These are phyloP conservation scores for Cataglyphis cursor DNA, from an alignment of 2,888 invertebrate genomes.

Conservation along the genomic window DNA sequence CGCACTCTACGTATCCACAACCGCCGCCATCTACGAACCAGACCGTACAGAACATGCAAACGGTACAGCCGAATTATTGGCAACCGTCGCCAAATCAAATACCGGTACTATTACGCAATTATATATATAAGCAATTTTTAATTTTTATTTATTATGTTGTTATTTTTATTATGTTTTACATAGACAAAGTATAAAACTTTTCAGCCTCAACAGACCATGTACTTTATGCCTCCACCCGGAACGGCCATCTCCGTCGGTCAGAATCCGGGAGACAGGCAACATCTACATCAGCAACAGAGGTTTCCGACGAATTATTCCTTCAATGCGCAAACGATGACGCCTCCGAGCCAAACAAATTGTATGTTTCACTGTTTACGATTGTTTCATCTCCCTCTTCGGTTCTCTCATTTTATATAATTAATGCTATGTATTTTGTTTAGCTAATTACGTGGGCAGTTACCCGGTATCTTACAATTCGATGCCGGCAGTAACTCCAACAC, in stretches of 20 bases:
- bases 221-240: slow-evolving; percentile 84
- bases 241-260: slow-evolving; percentile 82
- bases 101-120: too few relatives aligned
- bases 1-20: slow-evolving; percentile 80
- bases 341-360: slow-evolving; percentile 83
- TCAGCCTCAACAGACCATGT: slow-evolving; percentile 85
- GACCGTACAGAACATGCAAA: slow-evolving; percentile 74
- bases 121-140: not conserved
- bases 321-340: slow-evolving; percentile 83
- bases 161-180: not conserved
- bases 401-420: not conserved
- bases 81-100: slow-evolving; percentile 83
- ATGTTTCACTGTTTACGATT: slow-evolving; percentile 44
- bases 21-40: slow-evolving; percentile 79
- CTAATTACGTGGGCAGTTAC: slow-evolving; percentile 84
- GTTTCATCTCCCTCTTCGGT: not conserved
- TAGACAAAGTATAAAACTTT: slow-evolving; percentile 16
- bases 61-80: slow-evolving; percentile 83
- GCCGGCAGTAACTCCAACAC: slow-evolving; percentile 81
- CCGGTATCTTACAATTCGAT: slow-evolving; percentile 84
- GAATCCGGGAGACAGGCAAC: slow-evolving; percentile 80
- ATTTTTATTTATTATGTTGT: not conserved
- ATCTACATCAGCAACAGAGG: slow-evolving; percentile 82
- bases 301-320: slow-evolving; percentile 82
- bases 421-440: slow-evolving; percentile 65